Base-by-base conservation (phyloP, 2,888 invertebrate species). In the Tiphia femorata region DNA sequence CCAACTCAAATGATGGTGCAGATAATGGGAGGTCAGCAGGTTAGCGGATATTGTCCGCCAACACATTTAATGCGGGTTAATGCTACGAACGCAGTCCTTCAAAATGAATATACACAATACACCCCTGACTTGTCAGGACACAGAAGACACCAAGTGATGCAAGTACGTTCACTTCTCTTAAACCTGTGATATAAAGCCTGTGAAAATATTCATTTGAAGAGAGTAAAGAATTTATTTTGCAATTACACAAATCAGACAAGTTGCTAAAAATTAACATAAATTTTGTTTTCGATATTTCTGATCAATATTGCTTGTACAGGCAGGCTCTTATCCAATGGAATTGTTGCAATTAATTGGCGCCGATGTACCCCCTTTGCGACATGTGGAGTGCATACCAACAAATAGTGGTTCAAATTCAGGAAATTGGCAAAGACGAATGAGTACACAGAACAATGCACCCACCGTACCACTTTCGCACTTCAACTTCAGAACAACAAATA, bases 1-100 rank as follows among this genome's bases (percentile, higher is more conserved):
- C 76, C 76, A 55, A 72, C 80, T 29, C 79, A 80, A 68, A 74
- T 80, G 72, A 78, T 81, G 78, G 77, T 81, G 61, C 81, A 83
- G 63, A 70, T 81, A 69, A 72, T 78, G 62, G 73, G 76, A 69
- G 71, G 72, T 62, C 81, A 79, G 56, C 80, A 79, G 67, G 64
- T 75, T 49, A 77, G 71, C 63, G 72, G 76, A 64, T 81, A 79
- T 47, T 75, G 71, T 68, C 64, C 73, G 47, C 69, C 74, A 23
- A 64, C 68, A 58, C 76, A 75, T 23, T 27, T 74, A 37, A 54
- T 73, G 52, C 77, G 76, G 58, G 51, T 67, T 42, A 73, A 72
- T 51, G 71, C 70, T 61, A 62, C 74, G 49, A 74, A 64, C 55
- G 60, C 67, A 23, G 62, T 70, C 29, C 76, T 72, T 55, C 81